phyloP scores from a whole-genome alignment of 2,797 vertebrate species.

The Capromys pilorides region DNA sequence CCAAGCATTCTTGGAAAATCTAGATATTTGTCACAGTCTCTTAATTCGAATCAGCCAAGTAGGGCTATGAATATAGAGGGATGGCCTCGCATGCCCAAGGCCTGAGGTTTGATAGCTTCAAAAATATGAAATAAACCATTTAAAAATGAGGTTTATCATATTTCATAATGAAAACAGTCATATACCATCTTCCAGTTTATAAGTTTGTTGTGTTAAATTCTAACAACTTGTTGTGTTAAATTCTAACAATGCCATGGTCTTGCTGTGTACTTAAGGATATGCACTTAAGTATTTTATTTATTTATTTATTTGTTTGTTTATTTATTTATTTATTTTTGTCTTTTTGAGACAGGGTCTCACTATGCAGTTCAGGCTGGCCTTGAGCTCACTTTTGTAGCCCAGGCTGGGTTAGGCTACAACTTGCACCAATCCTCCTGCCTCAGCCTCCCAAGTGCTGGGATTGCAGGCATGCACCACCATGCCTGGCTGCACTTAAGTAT shows the following conservation, averaged over 20 bases:
- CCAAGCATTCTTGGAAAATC: background rate
- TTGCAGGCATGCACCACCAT: no score
- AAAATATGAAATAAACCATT: background rate
- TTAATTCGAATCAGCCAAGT: slow-evolving; percentile 7
- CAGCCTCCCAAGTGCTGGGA: no score
- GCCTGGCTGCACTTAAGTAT: background rate
- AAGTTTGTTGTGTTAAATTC: background rate
- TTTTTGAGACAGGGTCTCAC: no score
- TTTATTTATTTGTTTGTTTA: no score
- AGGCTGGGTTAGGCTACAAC: no score
- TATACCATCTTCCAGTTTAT: background rate
- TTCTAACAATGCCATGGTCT: background rate
- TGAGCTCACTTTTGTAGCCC: no score
- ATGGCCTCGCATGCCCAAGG: background rate
- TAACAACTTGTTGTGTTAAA: background rate
- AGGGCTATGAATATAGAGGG: background rate
- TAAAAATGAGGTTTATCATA: background rate
- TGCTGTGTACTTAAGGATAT: background rate
- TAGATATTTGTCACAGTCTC: background rate
- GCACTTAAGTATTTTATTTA: background rate
- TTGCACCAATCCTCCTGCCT: no score
- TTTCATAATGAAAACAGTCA: background rate
- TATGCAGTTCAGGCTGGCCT: no score
- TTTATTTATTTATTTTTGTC: no score
- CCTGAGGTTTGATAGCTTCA: background rate